Evolutionary conservation across 2,797 vertebrate species (phyloP).

Genomic region (Urocyon cinereoargenteus): DNA sequence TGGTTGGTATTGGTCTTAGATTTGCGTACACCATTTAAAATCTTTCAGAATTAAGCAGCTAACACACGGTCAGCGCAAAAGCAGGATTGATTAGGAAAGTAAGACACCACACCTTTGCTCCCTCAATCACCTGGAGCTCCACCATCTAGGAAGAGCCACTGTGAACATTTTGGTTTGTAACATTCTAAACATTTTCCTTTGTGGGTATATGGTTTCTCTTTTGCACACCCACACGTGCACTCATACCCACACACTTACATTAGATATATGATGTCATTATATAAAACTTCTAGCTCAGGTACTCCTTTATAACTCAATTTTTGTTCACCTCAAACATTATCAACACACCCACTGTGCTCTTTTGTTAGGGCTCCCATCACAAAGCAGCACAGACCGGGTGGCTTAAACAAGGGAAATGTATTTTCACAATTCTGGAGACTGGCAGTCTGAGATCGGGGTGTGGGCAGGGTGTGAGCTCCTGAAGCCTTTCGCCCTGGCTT

Average conservation of each 20-base stretch:
- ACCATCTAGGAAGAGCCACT: neutral
- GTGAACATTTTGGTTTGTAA: neutral
- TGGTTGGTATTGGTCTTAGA: neutral
- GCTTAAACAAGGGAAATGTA: neutral
- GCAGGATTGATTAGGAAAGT: neutral
- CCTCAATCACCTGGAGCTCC: neutral
- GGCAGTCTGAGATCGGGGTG: neutral
- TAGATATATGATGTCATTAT: neutral
- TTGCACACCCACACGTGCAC: too few relatives aligned
- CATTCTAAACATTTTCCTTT: neutral
- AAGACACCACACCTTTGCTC: too few relatives aligned
- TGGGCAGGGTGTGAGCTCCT: neutral
- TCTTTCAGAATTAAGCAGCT: neutral
- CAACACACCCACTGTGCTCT: too few relatives aligned
- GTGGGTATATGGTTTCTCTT: fast-evolving
- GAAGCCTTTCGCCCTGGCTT: neutral
- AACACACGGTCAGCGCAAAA: neutral
- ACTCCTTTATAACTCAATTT: neutral
- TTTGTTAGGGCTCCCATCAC: neutral
- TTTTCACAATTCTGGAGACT: neutral
- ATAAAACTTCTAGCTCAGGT: neutral
- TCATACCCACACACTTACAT: neutral
- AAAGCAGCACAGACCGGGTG: too few relatives aligned
- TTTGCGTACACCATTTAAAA: too few relatives aligned
- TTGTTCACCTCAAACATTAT: neutral